A percentile compares a stretch with the other conserved stretches of the same genome.
phyloP scores from a whole-genome alignment of 2,888 invertebrate genomes.

The Congeria kusceri region DNA sequence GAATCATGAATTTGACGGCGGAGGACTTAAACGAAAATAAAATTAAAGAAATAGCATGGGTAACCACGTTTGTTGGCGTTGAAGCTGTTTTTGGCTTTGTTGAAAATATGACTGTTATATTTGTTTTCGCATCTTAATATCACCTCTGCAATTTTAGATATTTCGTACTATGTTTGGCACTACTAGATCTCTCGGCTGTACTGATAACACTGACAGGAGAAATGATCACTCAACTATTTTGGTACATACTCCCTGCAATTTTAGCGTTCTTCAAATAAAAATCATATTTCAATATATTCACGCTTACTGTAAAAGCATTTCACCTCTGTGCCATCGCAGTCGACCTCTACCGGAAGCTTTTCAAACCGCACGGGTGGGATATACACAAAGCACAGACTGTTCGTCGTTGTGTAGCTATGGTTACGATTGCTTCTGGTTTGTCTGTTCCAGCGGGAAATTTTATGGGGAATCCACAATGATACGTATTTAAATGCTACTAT shows the following conservation, averaged over 20 bases:
- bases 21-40: constrained; percentile 28
- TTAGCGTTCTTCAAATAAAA: constrained; percentile 19
- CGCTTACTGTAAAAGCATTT: constrained; percentile 52
- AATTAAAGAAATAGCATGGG: constrained; percentile 15
- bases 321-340: constrained; percentile 65
- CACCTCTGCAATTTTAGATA: constrained; percentile 35
- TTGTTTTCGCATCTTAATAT: constrained; percentile 18
- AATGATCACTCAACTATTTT: constrained; percentile 32
- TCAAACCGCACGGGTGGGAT: constrained; percentile 61
- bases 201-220: constrained; percentile 43
- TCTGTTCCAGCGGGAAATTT: constrained; percentile 12
- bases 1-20: background rate
- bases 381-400: constrained; percentile 19
- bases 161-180: constrained; percentile 33
- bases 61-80: constrained; percentile 32
- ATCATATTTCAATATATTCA: constrained; percentile 38
- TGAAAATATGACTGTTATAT: constrained; percentile 19
- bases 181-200: constrained; percentile 18
- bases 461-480: constrained; percentile 32
- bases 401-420: background rate
- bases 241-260: constrained; percentile 30
- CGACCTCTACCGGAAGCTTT: constrained; percentile 72
- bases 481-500: constrained; percentile 15
- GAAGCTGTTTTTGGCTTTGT: constrained; percentile 30
- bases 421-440: constrained; percentile 8